These are phyloP conservation scores for Epinotia brunnichana DNA, from an alignment of 2,888 invertebrate species.

Conservation along the genomic window DNA sequence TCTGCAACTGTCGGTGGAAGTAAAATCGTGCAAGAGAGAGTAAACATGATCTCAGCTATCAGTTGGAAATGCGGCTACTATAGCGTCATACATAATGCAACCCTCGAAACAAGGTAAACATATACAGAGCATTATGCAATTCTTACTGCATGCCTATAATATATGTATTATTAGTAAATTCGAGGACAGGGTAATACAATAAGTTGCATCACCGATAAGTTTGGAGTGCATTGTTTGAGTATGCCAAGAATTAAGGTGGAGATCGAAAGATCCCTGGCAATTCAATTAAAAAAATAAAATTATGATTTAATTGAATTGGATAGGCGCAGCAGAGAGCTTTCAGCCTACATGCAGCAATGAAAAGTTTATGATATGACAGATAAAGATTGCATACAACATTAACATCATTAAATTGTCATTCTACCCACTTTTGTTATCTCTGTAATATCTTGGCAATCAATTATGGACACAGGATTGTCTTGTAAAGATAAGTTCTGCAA, in stretches of 20 bases:
- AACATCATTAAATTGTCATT: conserved; percentile 27
- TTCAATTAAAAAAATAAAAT: not conserved
- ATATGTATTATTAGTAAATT: not conserved
- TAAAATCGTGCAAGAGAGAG: not conserved
- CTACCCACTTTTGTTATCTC: conserved; percentile 22
- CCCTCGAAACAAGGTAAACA: not conserved
- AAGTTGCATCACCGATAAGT: not conserved
- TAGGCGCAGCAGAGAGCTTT: no score
- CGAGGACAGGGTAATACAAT: not conserved
- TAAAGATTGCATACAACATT: conserved; percentile 22
- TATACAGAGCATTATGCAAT: not conserved
- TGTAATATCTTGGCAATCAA: conserved; percentile 12
- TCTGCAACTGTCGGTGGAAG: no score
- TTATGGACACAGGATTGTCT: conserved; percentile 13
- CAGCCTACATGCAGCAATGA: not conserved
- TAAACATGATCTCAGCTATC: not conserved
- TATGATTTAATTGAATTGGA: no score
- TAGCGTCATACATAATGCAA: not conserved
- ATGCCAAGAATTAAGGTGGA: not conserved
- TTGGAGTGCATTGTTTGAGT: not conserved
- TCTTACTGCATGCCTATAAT: not conserved
- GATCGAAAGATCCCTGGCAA: not conserved
- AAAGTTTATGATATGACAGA: not conserved
- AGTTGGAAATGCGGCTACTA: not conserved
- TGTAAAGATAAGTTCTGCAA: conserved; percentile 30